phyloP scores from a whole-genome alignment of 1,140 invertebrate genomes.

The Drosophila lowei region DNA sequence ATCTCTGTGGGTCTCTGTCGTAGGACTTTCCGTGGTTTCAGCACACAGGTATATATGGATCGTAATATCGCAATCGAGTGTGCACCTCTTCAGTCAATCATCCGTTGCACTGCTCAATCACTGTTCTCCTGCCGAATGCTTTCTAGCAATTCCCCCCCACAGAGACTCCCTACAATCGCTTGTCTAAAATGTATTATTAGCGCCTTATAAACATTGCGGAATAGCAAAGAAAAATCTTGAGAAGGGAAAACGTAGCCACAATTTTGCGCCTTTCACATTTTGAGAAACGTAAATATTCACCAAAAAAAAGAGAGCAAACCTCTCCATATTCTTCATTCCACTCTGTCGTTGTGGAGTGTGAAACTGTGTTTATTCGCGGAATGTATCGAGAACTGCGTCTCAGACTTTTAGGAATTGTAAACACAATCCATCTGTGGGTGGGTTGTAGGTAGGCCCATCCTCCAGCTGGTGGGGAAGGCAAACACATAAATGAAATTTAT shows the following conservation, averaged over 20 bases:
- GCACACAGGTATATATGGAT: too few species aligned
- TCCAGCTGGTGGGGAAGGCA: slow-evolving; percentile 3
- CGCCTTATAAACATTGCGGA: neutral
- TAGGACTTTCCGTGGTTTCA: too few species aligned
- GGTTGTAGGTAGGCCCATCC: neutral
- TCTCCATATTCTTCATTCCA: slow-evolving; percentile 2
- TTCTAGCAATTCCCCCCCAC: too few species aligned
- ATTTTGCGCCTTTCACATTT: slow-evolving; percentile 57
- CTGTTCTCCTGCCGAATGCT: too few species aligned
- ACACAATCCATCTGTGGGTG: slow-evolving; percentile 38
- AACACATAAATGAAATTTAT: slow-evolving; percentile 50
- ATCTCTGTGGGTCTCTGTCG: too few species aligned
- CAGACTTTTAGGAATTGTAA: slow-evolving; percentile 46
- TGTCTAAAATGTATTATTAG: too few species aligned
- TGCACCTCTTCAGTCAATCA: too few species aligned
- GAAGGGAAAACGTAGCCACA: slow-evolving; percentile 3
- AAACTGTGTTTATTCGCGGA: slow-evolving; percentile 28
- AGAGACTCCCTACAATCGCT: too few species aligned
- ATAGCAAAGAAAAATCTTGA: slow-evolving; percentile 4
- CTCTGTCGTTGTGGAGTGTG: slow-evolving; percentile 12
- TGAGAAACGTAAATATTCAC: slow-evolving; percentile 15
- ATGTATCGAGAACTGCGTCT: slow-evolving; percentile 57
- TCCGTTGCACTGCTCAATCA: too few species aligned
- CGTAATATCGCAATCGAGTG: too few species aligned
- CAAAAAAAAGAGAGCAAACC: neutral